Conservation (phyloP, 2,888 invertebrate species). For the Clistopyga incitator region DNA sequence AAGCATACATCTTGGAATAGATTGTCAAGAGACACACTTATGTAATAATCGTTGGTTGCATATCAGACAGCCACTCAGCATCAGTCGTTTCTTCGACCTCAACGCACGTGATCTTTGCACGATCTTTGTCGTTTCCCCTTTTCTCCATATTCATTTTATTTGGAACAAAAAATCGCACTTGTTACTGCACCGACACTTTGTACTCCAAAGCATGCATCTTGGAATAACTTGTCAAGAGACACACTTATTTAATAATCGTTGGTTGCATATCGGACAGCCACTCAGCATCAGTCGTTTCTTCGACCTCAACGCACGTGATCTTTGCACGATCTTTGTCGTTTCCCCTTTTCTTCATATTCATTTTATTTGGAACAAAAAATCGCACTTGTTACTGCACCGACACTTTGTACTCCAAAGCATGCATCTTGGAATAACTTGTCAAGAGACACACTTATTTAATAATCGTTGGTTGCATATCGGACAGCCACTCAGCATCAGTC, state of each 20-base stretch:
- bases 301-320: conserved; percentile 66
- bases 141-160: conserved; percentile 11
- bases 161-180: too few relatives aligned
- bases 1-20: conserved; percentile 61
- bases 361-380: neutral
- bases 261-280: conserved; percentile 71
- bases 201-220: conserved; percentile 58
- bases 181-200: too few relatives aligned
- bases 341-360: conserved; percentile 11
- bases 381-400: too few relatives aligned
- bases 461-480: conserved; percentile 70
- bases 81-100: conserved; percentile 54
- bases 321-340: conserved; percentile 39
- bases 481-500: conserved; percentile 66
- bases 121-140: conserved; percentile 29
- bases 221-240: conserved; percentile 64
- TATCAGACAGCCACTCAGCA: conserved; percentile 71
- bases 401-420: conserved; percentile 62
- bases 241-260: too few relatives aligned
- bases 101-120: conserved; percentile 65
- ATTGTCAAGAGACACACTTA: conserved; percentile 62
- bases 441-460: conserved; percentile 64
- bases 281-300: conserved; percentile 57
- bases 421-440: conserved; percentile 57
- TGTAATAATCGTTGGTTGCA: too few relatives aligned